phyloP scores from a whole-genome alignment of 1,140 invertebrate genomes.

The Panagrolaimus sp. region DNA sequence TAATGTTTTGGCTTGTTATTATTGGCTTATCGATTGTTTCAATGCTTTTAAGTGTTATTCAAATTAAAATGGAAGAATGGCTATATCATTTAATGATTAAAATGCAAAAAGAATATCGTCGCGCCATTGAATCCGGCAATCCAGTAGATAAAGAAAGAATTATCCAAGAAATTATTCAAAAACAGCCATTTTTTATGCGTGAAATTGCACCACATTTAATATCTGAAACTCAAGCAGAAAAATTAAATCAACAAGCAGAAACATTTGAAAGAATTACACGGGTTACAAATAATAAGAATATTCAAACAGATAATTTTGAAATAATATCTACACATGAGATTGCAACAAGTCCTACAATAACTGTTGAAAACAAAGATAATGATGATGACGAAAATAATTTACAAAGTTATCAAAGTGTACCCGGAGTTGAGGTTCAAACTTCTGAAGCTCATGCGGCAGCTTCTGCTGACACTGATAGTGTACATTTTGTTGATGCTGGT shows the following conservation, averaged over 20 bases:
- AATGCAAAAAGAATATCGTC: slow-evolving; percentile 53
- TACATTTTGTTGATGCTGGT: neutral
- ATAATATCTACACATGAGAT: slow-evolving; percentile 16
- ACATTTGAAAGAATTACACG: slow-evolving; percentile 39
- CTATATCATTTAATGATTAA: slow-evolving; percentile 50
- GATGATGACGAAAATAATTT: neutral
- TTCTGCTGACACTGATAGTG: too few relatives aligned
- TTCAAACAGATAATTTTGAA: slow-evolving; percentile 38
- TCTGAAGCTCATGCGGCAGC: neutral
- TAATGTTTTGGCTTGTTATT: slow-evolving; percentile 57
- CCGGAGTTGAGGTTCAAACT: slow-evolving; percentile 10
- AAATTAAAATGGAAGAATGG: slow-evolving; percentile 59
- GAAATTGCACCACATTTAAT: slow-evolving; percentile 48
- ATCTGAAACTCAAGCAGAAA: slow-evolving; percentile 45
- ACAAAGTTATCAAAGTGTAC: neutral
- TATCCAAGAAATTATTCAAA: slow-evolving; percentile 35
- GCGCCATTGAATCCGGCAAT: slow-evolving; percentile 40
- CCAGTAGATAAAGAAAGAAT: slow-evolving; percentile 31
- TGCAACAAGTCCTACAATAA: neutral
- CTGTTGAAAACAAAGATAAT: neutral
- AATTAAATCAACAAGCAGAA: slow-evolving; percentile 42
- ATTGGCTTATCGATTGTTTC: slow-evolving; percentile 56
- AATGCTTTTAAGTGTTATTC: slow-evolving; percentile 53
- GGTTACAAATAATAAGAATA: slow-evolving; percentile 45
- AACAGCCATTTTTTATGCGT: slow-evolving; percentile 48